These are phyloP conservation scores for Chelonus insularis DNA, from an alignment of 1,140 invertebrate genomes.

Conservation along the genomic window DNA sequence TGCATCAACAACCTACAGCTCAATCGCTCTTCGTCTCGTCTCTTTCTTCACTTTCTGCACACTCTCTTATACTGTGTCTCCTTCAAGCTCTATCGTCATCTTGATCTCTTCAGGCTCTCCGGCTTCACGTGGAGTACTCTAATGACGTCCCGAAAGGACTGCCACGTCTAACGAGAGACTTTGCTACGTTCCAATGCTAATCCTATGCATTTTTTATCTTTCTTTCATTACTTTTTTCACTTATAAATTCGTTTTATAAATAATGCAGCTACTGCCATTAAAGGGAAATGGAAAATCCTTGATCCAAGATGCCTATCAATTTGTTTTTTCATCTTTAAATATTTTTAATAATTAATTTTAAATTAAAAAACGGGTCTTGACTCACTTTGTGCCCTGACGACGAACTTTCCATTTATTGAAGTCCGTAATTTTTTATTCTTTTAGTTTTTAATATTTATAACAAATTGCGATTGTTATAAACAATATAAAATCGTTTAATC, in stretches of 20 bases:
- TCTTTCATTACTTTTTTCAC: neutral
- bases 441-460: no score
- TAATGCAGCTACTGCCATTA: neutral
- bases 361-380: no score
- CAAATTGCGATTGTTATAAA: no score
- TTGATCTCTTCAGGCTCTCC: slow-evolving; percentile 36
- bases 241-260: neutral
- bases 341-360: no score
- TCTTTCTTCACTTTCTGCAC: neutral
- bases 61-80: slow-evolving; percentile 28
- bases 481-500: no score
- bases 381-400: no score
- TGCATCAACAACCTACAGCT: slow-evolving; percentile 58
- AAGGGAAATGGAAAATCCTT: no score
- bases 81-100: slow-evolving; percentile 46
- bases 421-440: no score
- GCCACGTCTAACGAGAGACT: slow-evolving; percentile 52
- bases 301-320: no score
- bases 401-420: no score
- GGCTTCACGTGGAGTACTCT: slow-evolving; percentile 55
- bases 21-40: slow-evolving; percentile 57
- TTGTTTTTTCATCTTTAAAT: no score
- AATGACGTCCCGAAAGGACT: slow-evolving; percentile 51
- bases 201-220: slow-evolving; percentile 29
- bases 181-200: slow-evolving; percentile 57